Evolutionary conservation across 2,888 invertebrate species (phyloP), one percentile per base, ranked within the genome.

Genomic region (Drosophila fungiperda): DNA sequence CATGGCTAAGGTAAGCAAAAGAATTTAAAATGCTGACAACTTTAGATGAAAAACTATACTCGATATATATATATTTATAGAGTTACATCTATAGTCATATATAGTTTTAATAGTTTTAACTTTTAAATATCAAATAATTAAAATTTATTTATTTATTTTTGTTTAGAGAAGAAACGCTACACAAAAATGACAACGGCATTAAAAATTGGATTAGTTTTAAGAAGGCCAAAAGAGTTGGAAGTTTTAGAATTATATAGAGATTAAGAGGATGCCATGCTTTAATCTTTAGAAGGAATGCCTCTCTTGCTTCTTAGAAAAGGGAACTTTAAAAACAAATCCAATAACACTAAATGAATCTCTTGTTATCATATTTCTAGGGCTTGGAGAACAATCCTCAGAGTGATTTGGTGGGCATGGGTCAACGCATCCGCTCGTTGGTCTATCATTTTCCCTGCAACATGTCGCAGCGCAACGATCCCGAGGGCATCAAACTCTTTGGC

Each of bases 381-480:
- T 57, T 62, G 2, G 89, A 90, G 38, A 9, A 57, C 3, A 84
- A 91, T 69, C 87, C 91, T 0, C 76, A 87, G 8, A 70, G 69
- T 0, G 92, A 93, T 17, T 70, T 93, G 3, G 52, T 55, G 8
- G 95, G 94, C 8, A 94, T 95, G 59, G 96, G 95, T 0, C 92
- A 92, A 1, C 94, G 94, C 54, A 94, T 96, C 66, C 94, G 94
- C 36, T 94, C 94, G 11, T 92, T 96, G 23, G 94, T 95, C 73
- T 97, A 96, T 84, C 95, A 96, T 1, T 97, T 97, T 92, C 96
- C 96, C 1, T 97, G 96, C 91, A 95, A 96, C 80, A 95, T 96
- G 95, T 94, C 95, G 0, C 94, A 94, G 50, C 93, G 94, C 52
- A 95, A 95, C 48, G 95, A 96, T 90, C 94, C 94, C 0, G 95